Conservation (phyloP, 2,888 invertebrate genomes). For the Erebia epiphron region DNA sequence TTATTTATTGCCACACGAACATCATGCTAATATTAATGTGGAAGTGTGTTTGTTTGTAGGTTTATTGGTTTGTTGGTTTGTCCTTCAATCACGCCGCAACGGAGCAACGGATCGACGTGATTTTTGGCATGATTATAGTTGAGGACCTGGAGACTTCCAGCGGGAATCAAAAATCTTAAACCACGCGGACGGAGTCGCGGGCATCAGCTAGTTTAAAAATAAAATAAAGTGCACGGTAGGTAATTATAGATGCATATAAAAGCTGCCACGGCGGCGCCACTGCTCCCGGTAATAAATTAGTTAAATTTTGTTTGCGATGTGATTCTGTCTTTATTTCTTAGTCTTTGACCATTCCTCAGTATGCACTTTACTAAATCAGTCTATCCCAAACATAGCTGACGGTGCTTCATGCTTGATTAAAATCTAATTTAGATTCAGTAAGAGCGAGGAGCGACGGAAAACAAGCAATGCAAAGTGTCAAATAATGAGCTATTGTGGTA, state of each 20-base stretch:
- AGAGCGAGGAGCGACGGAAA: slow-evolving; percentile 20
- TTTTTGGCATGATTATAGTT: too few relatives aligned
- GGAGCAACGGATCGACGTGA: too few relatives aligned
- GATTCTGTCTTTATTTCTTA: neutral
- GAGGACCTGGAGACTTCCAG: too few relatives aligned
- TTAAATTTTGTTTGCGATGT: too few relatives aligned
- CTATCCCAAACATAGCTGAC: slow-evolving; percentile 16
- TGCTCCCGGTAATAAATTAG: slow-evolving; percentile 43
- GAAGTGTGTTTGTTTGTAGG: too few relatives aligned
- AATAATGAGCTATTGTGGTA: slow-evolving; percentile 41
- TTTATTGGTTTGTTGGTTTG: too few relatives aligned
- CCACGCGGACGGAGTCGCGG: too few relatives aligned
- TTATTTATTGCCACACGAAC: too few relatives aligned
- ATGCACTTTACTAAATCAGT: slow-evolving; percentile 30
- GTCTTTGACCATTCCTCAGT: slow-evolving; percentile 4
- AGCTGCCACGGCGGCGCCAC: slow-evolving; percentile 54
- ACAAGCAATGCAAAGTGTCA: slow-evolving; percentile 35
- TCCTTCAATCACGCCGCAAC: too few relatives aligned
- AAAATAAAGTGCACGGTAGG: slow-evolving; percentile 50
- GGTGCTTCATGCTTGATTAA: neutral
- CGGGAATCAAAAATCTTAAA: too few relatives aligned
- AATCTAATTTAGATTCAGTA: slow-evolving; percentile 6
- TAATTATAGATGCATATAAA: slow-evolving; percentile 55
- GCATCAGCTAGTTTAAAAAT: slow-evolving; percentile 45
- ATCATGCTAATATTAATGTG: too few relatives aligned